These are phyloP conservation scores for Stichodactyla helianthus DNA, from an alignment of 64 coral and sea anemone genomes.

Conservation along the genomic window DNA sequence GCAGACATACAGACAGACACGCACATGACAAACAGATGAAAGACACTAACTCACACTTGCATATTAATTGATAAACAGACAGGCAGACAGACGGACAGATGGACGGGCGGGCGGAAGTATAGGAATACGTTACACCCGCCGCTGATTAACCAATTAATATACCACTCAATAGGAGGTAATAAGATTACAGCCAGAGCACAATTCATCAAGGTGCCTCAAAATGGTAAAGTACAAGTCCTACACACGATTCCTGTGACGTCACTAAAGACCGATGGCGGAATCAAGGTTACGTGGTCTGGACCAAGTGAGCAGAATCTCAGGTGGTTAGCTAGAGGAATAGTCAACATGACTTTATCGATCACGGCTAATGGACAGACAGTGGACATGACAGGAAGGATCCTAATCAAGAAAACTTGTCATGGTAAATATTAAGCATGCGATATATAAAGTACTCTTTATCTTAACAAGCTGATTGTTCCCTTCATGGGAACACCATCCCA, in stretches of 20 bases:
- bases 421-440: constrained; percentile 18
- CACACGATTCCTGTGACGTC: constrained; percentile 3
- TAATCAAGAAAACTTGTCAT: constrained; percentile 51
- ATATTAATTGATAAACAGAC: not conserved
- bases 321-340: constrained; percentile 43
- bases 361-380: constrained; percentile 11
- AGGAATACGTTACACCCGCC: not conserved
- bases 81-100: not conserved
- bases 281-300: constrained; percentile 16
- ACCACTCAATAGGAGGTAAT: not conserved
- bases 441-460: too few species aligned
- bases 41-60: too few species aligned
- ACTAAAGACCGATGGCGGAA: not conserved
- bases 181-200: not conserved
- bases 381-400: constrained; percentile 35
- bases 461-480: too few species aligned
- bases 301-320: constrained; percentile 36
- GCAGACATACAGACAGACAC: too few species aligned
- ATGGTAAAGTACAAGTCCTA: not conserved
- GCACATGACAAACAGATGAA: not conserved
- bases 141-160: not conserved
- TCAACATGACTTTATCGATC: constrained; percentile 36
- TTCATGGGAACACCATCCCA: too few species aligned
- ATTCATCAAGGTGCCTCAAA: not conserved
- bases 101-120: not conserved